phyloP scores from a whole-genome alignment of 2,113 vertebrate genomes.

The Clupea harengus region DNA sequence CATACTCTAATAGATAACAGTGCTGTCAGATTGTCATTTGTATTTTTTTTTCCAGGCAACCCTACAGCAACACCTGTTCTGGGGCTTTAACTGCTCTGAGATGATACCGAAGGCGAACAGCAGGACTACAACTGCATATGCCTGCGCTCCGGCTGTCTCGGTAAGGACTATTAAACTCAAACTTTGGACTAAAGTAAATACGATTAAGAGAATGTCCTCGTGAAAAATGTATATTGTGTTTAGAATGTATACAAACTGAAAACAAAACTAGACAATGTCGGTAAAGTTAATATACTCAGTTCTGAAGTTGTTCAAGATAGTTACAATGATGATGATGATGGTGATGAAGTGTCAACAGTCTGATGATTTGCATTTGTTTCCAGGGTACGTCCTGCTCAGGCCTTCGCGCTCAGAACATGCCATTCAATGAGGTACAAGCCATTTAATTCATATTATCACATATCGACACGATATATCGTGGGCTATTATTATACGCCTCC shows the following conservation, averaged over 20 bases:
- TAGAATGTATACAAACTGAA: not conserved
- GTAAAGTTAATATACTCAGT: not conserved
- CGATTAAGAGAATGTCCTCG: not conserved
- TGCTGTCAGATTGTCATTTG: not conserved
- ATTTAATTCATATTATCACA: not conserved
- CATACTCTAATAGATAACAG: not conserved
- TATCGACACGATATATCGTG: not conserved
- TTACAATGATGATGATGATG: not conserved
- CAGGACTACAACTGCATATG: constrained; percentile 39
- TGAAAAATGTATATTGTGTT: not conserved
- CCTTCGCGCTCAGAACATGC: constrained; percentile 42
- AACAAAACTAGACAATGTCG: not conserved
- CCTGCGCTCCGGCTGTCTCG: constrained; percentile 61
- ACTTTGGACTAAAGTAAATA: not conserved
- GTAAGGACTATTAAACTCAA: constrained; percentile 26
- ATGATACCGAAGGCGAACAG: constrained; percentile 29
- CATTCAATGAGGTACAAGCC: constrained; percentile 69
- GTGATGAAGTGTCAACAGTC: not conserved
- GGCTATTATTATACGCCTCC: too few relatives aligned
- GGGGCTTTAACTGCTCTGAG: constrained; percentile 47
- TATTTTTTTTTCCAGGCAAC: not conserved
- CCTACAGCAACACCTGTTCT: constrained; percentile 48
- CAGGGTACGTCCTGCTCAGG: constrained; percentile 69
- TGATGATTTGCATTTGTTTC: constrained; percentile 22
- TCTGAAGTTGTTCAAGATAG: not conserved